Evolutionary conservation across 37 sponge, comb jelly and placozoan species (phyloP).

Genomic region (Bolinopsis microptera): DNA sequence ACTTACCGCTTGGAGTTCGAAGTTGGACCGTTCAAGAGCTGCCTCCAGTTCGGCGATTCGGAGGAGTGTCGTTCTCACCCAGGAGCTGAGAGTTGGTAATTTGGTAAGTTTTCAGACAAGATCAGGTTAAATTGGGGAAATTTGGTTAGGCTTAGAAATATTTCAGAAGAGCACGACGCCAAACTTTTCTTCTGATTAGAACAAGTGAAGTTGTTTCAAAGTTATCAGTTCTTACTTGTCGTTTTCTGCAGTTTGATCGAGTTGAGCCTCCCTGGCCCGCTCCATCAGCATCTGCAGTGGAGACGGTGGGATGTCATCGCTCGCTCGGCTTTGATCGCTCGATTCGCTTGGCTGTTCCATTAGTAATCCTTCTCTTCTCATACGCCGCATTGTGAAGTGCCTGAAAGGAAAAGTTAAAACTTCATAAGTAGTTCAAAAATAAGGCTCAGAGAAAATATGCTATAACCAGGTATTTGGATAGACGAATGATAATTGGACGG

Average conservation of each 20-base stretch:
- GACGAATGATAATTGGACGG: no score
- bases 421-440: no score
- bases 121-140: no score
- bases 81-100: not conserved
- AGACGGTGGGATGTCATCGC: slow-evolving; percentile 42
- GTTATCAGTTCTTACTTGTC: slow-evolving; percentile 39
- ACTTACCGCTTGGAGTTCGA: slow-evolving; percentile 59
- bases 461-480: no score
- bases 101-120: no score
- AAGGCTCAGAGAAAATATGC: no score
- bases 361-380: slow-evolving; percentile 15
- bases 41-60: slow-evolving; percentile 59
- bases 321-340: slow-evolving; percentile 32
- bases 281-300: slow-evolving; percentile 55
- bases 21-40: slow-evolving; percentile 49
- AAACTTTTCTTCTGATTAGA: no score
- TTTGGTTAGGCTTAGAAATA: no score
- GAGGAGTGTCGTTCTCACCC: slow-evolving; percentile 51
- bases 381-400: slow-evolving; percentile 26
- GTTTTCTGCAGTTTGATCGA: not conserved
- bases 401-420: no score
- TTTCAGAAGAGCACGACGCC: no score
- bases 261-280: slow-evolving; percentile 10
- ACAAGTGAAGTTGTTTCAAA: no score
- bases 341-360: slow-evolving; percentile 2